Evolutionary conservation across 2,888 invertebrate species (phyloP).

Genomic region (Gari tellinella): DNA sequence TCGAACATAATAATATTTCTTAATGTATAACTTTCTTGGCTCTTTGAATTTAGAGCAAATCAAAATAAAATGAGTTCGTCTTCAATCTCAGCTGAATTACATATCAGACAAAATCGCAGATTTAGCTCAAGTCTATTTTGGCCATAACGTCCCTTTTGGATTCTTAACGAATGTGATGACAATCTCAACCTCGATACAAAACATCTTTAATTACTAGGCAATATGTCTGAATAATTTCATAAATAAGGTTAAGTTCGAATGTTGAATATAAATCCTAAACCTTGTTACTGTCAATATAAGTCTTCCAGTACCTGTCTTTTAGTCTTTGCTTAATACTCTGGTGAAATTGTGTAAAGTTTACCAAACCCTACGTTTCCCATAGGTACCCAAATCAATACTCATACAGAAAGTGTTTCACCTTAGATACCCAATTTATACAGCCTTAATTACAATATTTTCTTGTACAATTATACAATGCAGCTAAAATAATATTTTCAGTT

Average conservation of each 20-base stretch:
- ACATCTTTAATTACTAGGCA: background rate
- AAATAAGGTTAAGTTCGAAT: background rate
- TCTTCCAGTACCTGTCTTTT: background rate
- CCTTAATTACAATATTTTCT: background rate
- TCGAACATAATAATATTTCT: background rate
- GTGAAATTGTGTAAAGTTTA: no score
- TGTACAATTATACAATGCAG: background rate
- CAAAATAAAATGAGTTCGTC: conserved; percentile 6
- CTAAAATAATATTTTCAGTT: conserved; percentile 13
- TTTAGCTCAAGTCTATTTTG: background rate
- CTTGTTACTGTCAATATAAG: background rate
- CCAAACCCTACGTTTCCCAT: no score
- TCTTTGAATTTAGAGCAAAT: conserved; percentile 1
- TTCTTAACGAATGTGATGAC: conserved; percentile 2
- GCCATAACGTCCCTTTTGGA: background rate
- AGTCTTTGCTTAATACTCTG: background rate
- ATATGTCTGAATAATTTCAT: background rate
- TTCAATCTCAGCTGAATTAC: background rate
- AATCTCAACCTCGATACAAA: background rate
- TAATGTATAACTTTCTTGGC: conserved; percentile 1
- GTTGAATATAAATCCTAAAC: background rate
- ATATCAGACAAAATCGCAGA: background rate
- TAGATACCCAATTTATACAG: conserved; percentile 7
- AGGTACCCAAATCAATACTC: no score
- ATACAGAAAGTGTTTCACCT: conserved; percentile 4